A percentile compares a stretch with the other conserved stretches of the same genome.
Conservation (phyloP, 2,888 invertebrate genomes). For the Lasioglossum lativentre region DNA sequence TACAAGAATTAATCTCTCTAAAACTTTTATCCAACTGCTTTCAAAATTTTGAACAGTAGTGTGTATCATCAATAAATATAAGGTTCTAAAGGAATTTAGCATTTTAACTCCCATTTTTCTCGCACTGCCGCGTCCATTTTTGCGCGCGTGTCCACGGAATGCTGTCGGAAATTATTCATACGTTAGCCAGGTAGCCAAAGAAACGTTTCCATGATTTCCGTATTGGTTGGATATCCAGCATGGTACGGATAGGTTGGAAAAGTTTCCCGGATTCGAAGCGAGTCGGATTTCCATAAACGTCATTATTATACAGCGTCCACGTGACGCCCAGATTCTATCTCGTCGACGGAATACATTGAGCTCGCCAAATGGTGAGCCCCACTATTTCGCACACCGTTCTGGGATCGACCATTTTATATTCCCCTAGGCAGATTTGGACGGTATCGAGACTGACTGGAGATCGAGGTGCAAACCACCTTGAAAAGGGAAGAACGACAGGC, state of each 20-base stretch:
- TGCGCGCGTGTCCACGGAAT: too few relatives aligned
- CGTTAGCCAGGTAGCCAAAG: neutral
- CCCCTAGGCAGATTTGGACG: slow-evolving; percentile 19
- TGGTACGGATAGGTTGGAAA: neutral
- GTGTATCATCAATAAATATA: neutral
- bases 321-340: slow-evolving; percentile 8
- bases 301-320: slow-evolving; percentile 24
- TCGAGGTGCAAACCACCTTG: neutral
- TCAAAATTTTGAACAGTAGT: neutral
- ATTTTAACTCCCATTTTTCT: neutral
- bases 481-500: neutral
- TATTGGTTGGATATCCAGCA: neutral
- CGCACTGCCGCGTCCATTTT: neutral
- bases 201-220: neutral
- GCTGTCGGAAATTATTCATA: neutral
- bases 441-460: neutral
- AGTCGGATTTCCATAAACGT: slow-evolving; percentile 22
- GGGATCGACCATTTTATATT: slow-evolving; percentile 51
- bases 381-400: neutral
- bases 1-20: neutral
- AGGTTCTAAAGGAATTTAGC: neutral
- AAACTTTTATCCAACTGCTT: neutral
- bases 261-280: slow-evolving; percentile 18
- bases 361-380: neutral
- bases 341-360: slow-evolving; percentile 4